Evolutionary conservation across 1,140 invertebrate species (phyloP), one percentile per base, ranked within the genome.

Genomic region (Drosophila rhopaloa): DNA sequence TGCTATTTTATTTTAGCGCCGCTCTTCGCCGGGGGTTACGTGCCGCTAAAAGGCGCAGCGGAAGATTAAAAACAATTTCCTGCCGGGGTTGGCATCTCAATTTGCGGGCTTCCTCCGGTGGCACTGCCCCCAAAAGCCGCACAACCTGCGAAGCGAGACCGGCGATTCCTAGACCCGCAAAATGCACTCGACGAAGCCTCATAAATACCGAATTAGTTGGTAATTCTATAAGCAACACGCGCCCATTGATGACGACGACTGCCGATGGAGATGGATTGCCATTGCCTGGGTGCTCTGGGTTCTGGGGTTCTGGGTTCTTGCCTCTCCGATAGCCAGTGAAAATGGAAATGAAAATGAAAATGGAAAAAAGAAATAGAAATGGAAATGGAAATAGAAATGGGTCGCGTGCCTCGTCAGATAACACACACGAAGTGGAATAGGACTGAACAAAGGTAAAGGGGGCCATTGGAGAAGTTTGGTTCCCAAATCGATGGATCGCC

Each of bases 211-310:
- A 91, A 91, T 91, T 91, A 91, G 90, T 91, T 90, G 81, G 90
- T 91, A 91, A 91, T 91, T 91, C 90, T 91, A 91, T 91, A 91
- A 91, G 90, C 85, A 90, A 90, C 90, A 91, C 90, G 90, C 90
- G 90, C 71, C 90, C 82, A 91, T 84, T 89, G 84, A 89, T 89
- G 84, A 82, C 68, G 67, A 67, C 63, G 37, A 41, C 37, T n/a
- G 27, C 62, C 60, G 59, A 65, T 48, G 29, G 32, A 68, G 65
- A 58, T 71, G 67, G 67, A 71, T 71, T 50, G 53, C 16, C 19
- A 55, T 67, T 54, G 32, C 27, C 27, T n/a, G n/a, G n/a, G 48
- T 13, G 59, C 29, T 44, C 61, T 40, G 51, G 65, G 59, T 16
- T 55, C 58, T 8, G 32, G 32, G 16, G 11, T 47, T 48, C 41